Conservation (phyloP, 2,797 vertebrate species). For the Parauchenoglanis punctatus region DNA sequence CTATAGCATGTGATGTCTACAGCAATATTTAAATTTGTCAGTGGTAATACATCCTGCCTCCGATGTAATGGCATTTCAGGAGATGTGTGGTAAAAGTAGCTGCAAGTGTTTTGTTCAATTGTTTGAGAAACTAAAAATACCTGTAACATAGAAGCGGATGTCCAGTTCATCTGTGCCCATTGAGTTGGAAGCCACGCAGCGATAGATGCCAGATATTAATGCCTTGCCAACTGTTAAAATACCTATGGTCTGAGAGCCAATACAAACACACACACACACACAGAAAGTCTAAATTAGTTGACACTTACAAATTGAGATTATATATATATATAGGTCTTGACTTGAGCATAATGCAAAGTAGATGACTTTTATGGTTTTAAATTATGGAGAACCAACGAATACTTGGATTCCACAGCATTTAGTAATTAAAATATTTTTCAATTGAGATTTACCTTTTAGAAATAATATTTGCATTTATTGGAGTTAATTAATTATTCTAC, state of each 20-base stretch:
- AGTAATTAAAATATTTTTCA: not conserved
- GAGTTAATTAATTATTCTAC: not conserved
- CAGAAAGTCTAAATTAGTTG: slow-evolving; percentile 19
- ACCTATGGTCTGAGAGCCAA: slow-evolving; percentile 82
- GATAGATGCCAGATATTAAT: slow-evolving; percentile 87
- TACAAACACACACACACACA: slow-evolving; percentile 43
- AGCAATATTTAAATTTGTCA: not conserved
- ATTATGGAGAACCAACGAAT: not conserved
- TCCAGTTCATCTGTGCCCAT: slow-evolving; percentile 83
- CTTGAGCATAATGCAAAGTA: not conserved
- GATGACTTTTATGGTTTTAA: not conserved
- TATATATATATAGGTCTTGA: not conserved
- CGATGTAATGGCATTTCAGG: slow-evolving; percentile 25
- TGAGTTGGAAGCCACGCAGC: slow-evolving; percentile 87
- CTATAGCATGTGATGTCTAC: not conserved
- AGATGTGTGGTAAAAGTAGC: slow-evolving; percentile 22
- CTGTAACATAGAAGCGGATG: slow-evolving; percentile 89
- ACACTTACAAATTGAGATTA: not conserved
- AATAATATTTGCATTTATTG: not conserved
- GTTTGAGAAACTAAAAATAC: slow-evolving; percentile 71
- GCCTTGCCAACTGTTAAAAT: slow-evolving; percentile 86
- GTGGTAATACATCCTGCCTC: slow-evolving; percentile 12
- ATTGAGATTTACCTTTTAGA: not conserved
- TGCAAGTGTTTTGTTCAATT: slow-evolving; percentile 19
- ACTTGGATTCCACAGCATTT: not conserved